phyloP scores from a whole-genome alignment of 2,888 invertebrate species.

The Camponotus fellah region DNA sequence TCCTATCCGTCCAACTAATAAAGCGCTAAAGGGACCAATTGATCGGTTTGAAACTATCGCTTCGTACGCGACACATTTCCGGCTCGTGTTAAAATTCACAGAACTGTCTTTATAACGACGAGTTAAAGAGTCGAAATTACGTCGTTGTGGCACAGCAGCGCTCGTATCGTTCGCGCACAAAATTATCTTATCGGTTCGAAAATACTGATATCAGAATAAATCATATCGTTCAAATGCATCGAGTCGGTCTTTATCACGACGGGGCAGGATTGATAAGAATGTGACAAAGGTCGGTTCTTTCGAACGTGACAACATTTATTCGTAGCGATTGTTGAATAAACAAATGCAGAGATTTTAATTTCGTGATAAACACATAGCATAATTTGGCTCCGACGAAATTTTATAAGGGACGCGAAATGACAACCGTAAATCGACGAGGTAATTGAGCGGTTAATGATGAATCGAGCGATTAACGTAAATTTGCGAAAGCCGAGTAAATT shows the following conservation, averaged over 20 bases:
- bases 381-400: neutral
- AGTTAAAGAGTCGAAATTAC: conserved; percentile 13
- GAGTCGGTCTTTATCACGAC: conserved; percentile 54
- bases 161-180: conserved; percentile 23
- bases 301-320: neutral
- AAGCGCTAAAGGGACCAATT: neutral
- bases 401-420: neutral
- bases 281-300: conserved; percentile 42
- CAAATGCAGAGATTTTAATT: neutral
- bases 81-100: neutral
- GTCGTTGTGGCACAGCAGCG: neutral
- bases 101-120: neutral
- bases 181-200: conserved; percentile 71
- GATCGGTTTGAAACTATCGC: neutral
- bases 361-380: neutral
- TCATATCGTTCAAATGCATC: conserved; percentile 54
- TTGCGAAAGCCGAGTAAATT: conserved; percentile 74
- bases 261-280: conserved; percentile 61
- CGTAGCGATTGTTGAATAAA: neutral
- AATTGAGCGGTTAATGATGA: conserved; percentile 15
- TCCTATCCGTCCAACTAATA: conserved; percentile 21
- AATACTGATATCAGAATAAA: conserved; percentile 65
- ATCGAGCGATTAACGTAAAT: conserved; percentile 62
- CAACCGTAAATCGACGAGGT: neutral
- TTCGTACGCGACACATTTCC: neutral